Evolutionary conservation across 2,888 invertebrate genomes (phyloP).

Genomic region (Bibio marci): DNA sequence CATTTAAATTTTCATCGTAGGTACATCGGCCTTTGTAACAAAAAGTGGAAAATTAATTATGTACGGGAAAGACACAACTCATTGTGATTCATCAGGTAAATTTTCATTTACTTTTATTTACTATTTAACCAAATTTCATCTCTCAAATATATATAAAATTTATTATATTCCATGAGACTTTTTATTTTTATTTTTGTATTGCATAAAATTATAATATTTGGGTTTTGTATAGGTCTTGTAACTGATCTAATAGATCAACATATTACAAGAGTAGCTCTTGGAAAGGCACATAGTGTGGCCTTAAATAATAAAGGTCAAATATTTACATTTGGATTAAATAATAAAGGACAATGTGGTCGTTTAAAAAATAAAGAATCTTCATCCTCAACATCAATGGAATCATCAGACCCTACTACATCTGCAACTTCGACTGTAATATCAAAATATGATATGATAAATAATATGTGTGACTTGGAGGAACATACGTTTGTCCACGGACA

Average conservation of each 20-base stretch:
- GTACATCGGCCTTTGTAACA: constrained; percentile 77
- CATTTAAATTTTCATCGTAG: too few relatives aligned
- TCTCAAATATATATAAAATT: too few relatives aligned
- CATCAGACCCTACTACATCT: constrained; percentile 5
- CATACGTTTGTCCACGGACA: constrained; percentile 32
- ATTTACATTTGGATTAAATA: constrained; percentile 93
- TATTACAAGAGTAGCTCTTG: constrained; percentile 62
- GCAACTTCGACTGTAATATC: constrained; percentile 6
- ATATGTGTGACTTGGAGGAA: constrained; percentile 34
- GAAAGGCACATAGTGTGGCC: constrained; percentile 90
- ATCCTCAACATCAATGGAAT: not conserved
- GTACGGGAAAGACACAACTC: constrained; percentile 86
- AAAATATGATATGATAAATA: constrained; percentile 24
- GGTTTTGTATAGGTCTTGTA: constrained; percentile 56
- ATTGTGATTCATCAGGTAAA: constrained; percentile 44
- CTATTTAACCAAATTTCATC: too few relatives aligned
- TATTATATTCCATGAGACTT: too few relatives aligned
- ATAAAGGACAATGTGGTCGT: constrained; percentile 93
- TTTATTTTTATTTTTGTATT: too few relatives aligned
- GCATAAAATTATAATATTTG: too few relatives aligned
- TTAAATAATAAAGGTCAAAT: constrained; percentile 77
- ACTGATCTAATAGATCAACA: constrained; percentile 55
- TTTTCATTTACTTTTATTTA: too few relatives aligned
- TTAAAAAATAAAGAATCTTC: constrained; percentile 35
- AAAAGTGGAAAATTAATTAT: constrained; percentile 78